Evolutionary conservation across 2,888 invertebrate genomes (phyloP).

Genomic region (Listrodromus nycthemerus): DNA sequence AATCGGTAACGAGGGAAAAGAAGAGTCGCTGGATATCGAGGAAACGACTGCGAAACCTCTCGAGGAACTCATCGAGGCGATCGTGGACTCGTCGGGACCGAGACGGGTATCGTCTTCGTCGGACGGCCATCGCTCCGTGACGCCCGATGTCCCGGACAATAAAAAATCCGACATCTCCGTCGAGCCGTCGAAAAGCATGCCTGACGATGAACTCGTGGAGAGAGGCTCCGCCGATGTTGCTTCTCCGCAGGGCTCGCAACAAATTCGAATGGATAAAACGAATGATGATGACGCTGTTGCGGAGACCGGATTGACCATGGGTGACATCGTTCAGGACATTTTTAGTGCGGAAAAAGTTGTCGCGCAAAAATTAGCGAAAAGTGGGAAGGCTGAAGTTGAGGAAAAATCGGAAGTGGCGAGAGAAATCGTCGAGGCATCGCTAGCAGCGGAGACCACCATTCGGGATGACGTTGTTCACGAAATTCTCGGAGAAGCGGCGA

Average conservation of each 20-base stretch:
- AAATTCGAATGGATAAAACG: slow-evolving; percentile 10
- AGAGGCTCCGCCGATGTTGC: not conserved
- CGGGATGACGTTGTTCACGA: slow-evolving; percentile 31
- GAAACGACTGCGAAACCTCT: slow-evolving; percentile 74
- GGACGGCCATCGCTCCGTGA: slow-evolving; percentile 56
- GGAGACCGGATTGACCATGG: slow-evolving; percentile 22
- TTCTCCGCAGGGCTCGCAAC: slow-evolving; percentile 42
- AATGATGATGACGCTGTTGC: slow-evolving; percentile 16
- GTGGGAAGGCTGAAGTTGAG: slow-evolving; percentile 18
- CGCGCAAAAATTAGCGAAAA: slow-evolving; percentile 31
- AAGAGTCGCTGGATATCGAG: slow-evolving; percentile 73
- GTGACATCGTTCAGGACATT: slow-evolving; percentile 26
- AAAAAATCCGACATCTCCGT: slow-evolving; percentile 51
- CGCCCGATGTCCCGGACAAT: slow-evolving; percentile 54
- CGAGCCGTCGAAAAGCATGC: slow-evolving; percentile 14
- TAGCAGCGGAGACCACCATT: slow-evolving; percentile 32
- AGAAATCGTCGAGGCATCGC: slow-evolving; percentile 23
- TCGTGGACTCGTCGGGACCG: slow-evolving; percentile 69
- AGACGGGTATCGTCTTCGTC: slow-evolving; percentile 58
- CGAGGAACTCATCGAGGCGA: slow-evolving; percentile 76
- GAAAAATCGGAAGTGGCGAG: slow-evolving; percentile 38
- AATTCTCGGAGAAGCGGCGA: slow-evolving; percentile 33
- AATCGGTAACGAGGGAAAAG: slow-evolving; percentile 66
- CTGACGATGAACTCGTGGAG: slow-evolving; percentile 10
- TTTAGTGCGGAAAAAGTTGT: slow-evolving; percentile 40